A percentile compares a stretch with the other conserved stretches of the same genome.
These are phyloP conservation scores for Heteropelma amictum DNA, from an alignment of 2,888 invertebrate genomes.

Conservation along the genomic window DNA sequence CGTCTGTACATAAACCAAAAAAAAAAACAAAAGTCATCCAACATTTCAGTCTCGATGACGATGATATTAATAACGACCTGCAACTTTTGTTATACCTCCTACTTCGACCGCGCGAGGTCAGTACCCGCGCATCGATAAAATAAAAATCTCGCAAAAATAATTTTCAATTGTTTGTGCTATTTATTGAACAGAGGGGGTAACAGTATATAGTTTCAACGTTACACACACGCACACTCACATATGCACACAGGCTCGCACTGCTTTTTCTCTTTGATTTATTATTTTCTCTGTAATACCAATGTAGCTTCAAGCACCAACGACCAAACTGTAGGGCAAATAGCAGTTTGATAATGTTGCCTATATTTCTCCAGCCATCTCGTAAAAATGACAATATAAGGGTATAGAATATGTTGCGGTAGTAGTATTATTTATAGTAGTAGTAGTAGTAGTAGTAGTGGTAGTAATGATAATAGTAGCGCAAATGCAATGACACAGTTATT, in stretches of 20 bases:
- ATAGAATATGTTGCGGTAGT: too few relatives aligned
- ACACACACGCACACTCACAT: constrained; percentile 22
- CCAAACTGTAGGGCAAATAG: constrained; percentile 28
- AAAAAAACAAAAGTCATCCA: constrained; percentile 7
- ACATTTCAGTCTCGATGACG: neutral
- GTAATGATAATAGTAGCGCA: neutral
- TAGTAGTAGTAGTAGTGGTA: neutral
- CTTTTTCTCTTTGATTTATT: constrained; percentile 29
- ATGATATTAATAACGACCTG: too few relatives aligned
- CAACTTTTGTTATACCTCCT: neutral
- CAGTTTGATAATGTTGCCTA: constrained; percentile 4
- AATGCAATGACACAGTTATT: constrained; percentile 33
- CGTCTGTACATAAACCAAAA: neutral
- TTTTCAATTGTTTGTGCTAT: constrained; percentile 47
- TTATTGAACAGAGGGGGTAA: constrained; percentile 53
- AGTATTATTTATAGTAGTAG: constrained; percentile 17
- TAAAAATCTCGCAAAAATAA: too few relatives aligned
- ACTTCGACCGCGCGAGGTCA: too few relatives aligned
- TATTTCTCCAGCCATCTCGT: constrained; percentile 6
- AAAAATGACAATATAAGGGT: constrained; percentile 19
- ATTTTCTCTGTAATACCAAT: constrained; percentile 35
- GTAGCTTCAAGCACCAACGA: constrained; percentile 46
- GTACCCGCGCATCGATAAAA: too few relatives aligned
- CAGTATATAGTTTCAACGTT: constrained; percentile 39
- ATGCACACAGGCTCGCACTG: neutral